Evolutionary conservation across 2,797 vertebrate species (phyloP).

Genomic region (Dipus sagitta): DNA sequence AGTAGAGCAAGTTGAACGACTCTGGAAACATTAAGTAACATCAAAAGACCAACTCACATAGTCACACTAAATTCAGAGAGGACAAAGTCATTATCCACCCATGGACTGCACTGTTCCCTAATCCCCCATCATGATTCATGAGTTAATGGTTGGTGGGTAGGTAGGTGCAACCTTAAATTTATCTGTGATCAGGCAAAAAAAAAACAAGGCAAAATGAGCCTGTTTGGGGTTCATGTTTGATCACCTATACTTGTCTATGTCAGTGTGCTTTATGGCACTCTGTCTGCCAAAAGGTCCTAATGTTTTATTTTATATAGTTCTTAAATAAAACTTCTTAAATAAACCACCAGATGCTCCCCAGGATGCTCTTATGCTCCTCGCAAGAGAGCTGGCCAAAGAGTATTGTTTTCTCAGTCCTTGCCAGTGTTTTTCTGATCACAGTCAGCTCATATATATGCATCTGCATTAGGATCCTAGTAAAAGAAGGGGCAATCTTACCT

Average conservation of each 20-base stretch:
- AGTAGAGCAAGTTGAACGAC: conserved; percentile 33
- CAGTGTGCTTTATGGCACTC: conserved; percentile 91
- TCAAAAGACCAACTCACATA: conserved; percentile 38
- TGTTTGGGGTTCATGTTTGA: conserved; percentile 85
- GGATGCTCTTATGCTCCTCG: conserved; percentile 90
- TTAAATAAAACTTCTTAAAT: conserved; percentile 89
- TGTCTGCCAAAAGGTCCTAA: conserved; percentile 93
- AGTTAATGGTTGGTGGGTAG: background rate
- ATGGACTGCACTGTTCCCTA: background rate
- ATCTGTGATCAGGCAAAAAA: background rate
- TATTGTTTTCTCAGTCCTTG: conserved; percentile 94
- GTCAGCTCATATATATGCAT: conserved; percentile 87
- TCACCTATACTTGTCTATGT: conserved; percentile 94
- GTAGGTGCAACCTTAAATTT: background rate
- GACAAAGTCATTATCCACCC: background rate
- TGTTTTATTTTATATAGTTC: conserved; percentile 93
- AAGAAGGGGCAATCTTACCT: conserved; percentile 85
- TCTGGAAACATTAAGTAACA: background rate
- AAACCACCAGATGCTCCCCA: conserved; percentile 93
- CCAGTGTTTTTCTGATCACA: conserved; percentile 94
- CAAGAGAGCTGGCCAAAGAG: conserved; percentile 93
- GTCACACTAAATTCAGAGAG: conserved; percentile 4
- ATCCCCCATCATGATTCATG: background rate
- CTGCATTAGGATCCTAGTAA: background rate
- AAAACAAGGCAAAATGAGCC: background rate